A percentile compares a stretch with the other conserved stretches of the same genome.
Evolutionary conservation across 2,888 invertebrate genomes (phyloP).

Genomic region (Apodemia hepburni): DNA sequence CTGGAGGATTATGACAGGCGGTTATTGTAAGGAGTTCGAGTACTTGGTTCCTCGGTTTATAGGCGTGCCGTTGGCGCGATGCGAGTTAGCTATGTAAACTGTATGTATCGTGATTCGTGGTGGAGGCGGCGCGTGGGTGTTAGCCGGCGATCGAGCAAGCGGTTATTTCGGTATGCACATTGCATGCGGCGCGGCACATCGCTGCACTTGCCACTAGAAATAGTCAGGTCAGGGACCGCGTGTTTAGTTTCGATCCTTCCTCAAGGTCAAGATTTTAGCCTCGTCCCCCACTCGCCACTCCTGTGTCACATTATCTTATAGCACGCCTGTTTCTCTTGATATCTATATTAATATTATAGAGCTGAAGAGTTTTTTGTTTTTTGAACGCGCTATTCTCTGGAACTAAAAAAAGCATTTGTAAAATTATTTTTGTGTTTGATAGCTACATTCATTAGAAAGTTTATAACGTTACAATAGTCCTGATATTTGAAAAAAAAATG

Average conservation of each 20-base stretch:
- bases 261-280: slow-evolving; percentile 73
- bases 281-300: slow-evolving; percentile 39
- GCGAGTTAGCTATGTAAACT: slow-evolving; percentile 39
- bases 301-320: slow-evolving; percentile 42
- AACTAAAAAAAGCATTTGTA: no score
- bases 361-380: no score
- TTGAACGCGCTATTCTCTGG: no score
- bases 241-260: slow-evolving; percentile 73
- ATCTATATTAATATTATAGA: no score
- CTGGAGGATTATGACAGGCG: slow-evolving; percentile 28
- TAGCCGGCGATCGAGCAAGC: slow-evolving; percentile 56
- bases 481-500: no score
- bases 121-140: slow-evolving; percentile 35
- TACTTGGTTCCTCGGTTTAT: slow-evolving; percentile 13
- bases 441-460: no score
- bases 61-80: slow-evolving; percentile 61
- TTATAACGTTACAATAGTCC: no score
- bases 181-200: slow-evolving; percentile 62
- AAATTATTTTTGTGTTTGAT: no score
- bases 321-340: slow-evolving; percentile 40
- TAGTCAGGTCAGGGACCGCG: slow-evolving; percentile 80
- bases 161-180: slow-evolving; percentile 80
- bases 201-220: slow-evolving; percentile 78
- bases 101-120: no score
- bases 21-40: slow-evolving; percentile 26